Evolutionary conservation across 2,797 vertebrate species (phyloP).

Genomic region (Tamandua tetradactyla): DNA sequence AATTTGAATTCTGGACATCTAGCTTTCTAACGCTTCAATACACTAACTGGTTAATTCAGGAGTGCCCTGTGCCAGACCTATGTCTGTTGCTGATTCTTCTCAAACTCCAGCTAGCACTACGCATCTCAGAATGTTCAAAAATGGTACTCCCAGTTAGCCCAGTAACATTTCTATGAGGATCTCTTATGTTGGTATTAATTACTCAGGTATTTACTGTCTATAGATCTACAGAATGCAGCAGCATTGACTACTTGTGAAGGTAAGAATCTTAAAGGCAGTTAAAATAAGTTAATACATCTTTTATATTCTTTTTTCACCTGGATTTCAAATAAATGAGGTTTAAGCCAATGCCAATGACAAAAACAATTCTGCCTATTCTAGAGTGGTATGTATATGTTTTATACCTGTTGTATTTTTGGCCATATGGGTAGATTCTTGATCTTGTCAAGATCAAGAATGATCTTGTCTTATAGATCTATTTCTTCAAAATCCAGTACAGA

Average conservation of each 20-base stretch:
- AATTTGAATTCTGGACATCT: slow-evolving; percentile 29
- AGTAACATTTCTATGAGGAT: slow-evolving; percentile 15
- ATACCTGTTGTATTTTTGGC: slow-evolving; percentile 7
- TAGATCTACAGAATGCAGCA: slow-evolving; percentile 25
- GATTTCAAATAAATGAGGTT: slow-evolving; percentile 53
- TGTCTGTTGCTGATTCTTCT: slow-evolving; percentile 34
- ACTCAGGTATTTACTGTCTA: background rate
- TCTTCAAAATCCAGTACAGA: background rate
- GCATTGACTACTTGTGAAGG: slow-evolving; percentile 24
- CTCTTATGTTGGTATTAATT: slow-evolving; percentile 24
- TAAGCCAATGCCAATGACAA: background rate
- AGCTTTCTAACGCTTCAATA: slow-evolving; percentile 56
- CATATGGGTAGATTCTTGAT: background rate
- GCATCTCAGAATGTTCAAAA: slow-evolving; percentile 44
- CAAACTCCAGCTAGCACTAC: slow-evolving; percentile 42
- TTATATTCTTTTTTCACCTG: slow-evolving; percentile 25
- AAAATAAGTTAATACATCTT: background rate
- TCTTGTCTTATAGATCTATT: background rate
- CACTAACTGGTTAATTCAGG: slow-evolving; percentile 41
- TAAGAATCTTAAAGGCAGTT: slow-evolving; percentile 57
- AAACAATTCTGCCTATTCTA: slow-evolving; percentile 36
- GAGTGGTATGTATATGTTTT: background rate
- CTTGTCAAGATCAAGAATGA: no score
- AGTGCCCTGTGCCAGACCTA: background rate
- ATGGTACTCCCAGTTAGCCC: background rate